phyloP scores from a whole-genome alignment of 2,113 vertebrate genomes.

The Uria aalge region DNA sequence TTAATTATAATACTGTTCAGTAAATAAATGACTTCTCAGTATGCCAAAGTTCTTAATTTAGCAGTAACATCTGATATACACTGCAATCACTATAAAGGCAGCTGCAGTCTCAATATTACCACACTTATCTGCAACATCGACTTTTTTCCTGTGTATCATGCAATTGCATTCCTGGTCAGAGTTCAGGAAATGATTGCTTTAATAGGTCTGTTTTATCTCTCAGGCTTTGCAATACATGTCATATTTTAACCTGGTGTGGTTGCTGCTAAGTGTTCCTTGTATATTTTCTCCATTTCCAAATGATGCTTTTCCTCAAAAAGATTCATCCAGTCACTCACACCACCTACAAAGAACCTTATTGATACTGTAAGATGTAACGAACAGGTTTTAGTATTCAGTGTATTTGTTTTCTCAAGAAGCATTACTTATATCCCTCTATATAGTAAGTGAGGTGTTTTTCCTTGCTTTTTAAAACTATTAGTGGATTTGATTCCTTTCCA shows the following conservation, averaged over 20 bases:
- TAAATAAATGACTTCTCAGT: background rate
- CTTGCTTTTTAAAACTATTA: background rate
- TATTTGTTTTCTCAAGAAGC: background rate
- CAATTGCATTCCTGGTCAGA: background rate
- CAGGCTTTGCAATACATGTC: conserved; percentile 40
- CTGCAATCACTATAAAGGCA: background rate
- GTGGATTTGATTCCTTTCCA: background rate
- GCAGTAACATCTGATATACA: background rate
- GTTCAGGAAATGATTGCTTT: background rate
- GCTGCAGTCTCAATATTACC: background rate
- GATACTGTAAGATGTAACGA: background rate
- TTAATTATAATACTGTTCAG: background rate
- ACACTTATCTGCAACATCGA: background rate
- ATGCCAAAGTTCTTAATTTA: background rate
- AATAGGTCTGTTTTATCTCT: background rate
- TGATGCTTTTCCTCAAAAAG: conserved; percentile 66
- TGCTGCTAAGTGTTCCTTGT: conserved; percentile 55
- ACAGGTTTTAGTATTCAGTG: background rate
- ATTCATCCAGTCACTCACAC: conserved; percentile 69
- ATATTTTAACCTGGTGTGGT: conserved; percentile 61
- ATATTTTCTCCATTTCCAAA: conserved; percentile 60
- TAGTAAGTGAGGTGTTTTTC: background rate
- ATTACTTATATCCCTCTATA: background rate
- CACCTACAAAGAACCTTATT: background rate
- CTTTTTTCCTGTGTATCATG: background rate